Evolutionary conservation across 1,140 invertebrate genomes (phyloP), one percentile per base, ranked within the genome.

Genomic region (Potamilus streckersoni): DNA sequence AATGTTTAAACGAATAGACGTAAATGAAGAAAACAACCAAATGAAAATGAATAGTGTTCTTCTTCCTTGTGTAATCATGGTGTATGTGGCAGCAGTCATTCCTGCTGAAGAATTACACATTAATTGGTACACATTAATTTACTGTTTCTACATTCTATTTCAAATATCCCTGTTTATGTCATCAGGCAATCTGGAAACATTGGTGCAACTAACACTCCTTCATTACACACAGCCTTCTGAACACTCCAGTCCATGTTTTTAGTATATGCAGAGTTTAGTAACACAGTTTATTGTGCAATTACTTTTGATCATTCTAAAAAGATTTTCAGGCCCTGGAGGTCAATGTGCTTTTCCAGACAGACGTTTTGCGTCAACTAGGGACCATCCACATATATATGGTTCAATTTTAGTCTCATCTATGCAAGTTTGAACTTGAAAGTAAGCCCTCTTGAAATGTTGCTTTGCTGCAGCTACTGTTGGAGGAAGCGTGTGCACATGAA

Each of bases 261-360:
- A 66, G 68, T 77, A 83, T 0, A 64, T 60, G 57, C 82, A 83
- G 62, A 77, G 31, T 60, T 69, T 77, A 31, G 72, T 78, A 57
- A 72, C 75, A 71, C 82, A 83, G 55, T 71, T 70, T 65, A 55
- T 49, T 73, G 76, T 82, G 66, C 82, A 83, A 27, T 68, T 76
- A 60, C 82, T 82, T 60, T 67, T 74, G 38, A 83, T 73, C 31
- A 80, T 56, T 61, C 76, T 67, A n/a, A 80, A 64, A 27, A 83
- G 63, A 23, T 62, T 20, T n/a, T 70, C n/a, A 15, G 80, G 80
- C 27, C 80, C 82, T 55, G 80, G 60, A 14, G 64, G 58, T 13
- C 68, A 69, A 17, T 65, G 75, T 65, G 68, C 70, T 17, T 76
- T 11, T 23, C 77, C 76, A 16, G 73, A 17, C 2, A 80, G 56